phyloP scores from a whole-genome alignment of 2,888 invertebrate genomes.

The Odontothrips loti region DNA sequence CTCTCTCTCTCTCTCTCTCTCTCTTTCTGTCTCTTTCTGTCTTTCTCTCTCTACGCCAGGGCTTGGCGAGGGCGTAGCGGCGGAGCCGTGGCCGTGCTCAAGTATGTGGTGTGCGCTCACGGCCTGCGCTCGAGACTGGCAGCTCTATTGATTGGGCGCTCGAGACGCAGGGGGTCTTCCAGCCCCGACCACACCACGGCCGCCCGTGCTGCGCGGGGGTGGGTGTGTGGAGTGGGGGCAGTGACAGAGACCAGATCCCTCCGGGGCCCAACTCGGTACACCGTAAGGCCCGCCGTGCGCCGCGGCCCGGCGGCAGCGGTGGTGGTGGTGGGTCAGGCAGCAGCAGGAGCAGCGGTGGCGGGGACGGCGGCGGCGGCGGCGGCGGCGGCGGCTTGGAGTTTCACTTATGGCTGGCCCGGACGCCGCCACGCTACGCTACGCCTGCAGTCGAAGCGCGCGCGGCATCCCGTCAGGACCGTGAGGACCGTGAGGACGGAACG shows the following conservation, averaged over 20 bases:
- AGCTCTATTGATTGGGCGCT: too few relatives aligned
- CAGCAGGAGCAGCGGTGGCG: not conserved
- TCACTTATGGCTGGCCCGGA: slow-evolving; percentile 15
- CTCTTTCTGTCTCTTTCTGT: too few relatives aligned
- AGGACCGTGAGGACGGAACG: not conserved
- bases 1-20: too few relatives aligned
- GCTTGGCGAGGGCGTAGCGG: too few relatives aligned
- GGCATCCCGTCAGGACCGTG: not conserved
- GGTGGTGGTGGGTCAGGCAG: not conserved
- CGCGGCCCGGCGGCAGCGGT: not conserved
- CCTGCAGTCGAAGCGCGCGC: slow-evolving; percentile 23
- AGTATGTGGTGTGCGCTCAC: too few relatives aligned
- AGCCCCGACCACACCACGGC: too few relatives aligned
- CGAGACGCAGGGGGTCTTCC: too few relatives aligned
- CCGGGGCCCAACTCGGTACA: not conserved
- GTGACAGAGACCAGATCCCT: too few relatives aligned
- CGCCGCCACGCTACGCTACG: not conserved
- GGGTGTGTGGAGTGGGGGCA: not conserved
- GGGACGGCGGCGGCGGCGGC: not conserved
- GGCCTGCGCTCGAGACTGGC: too few relatives aligned
- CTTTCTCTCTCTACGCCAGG: too few relatives aligned
- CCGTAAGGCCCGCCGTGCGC: too few relatives aligned
- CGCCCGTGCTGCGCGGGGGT: not conserved
- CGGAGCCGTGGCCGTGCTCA: too few relatives aligned
- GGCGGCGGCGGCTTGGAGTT: slow-evolving; percentile 17